Conservation (phyloP, 2,797 vertebrate genomes). For the Cyprinodon diabolis region DNA sequence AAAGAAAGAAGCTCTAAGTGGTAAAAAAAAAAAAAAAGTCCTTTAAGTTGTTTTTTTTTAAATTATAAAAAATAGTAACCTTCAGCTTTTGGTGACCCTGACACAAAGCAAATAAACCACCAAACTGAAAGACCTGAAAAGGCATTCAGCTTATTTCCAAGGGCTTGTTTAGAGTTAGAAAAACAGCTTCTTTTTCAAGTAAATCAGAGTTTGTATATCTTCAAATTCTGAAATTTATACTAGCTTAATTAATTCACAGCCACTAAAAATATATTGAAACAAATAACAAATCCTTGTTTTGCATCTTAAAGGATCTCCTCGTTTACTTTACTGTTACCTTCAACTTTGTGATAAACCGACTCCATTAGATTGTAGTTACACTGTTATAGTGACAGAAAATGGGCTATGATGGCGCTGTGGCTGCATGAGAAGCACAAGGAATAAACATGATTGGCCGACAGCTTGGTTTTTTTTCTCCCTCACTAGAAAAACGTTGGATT, state of each 20-base stretch:
- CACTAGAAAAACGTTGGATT: constrained; percentile 38
- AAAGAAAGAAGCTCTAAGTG: not conserved
- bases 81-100: constrained; percentile 63
- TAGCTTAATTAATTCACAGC: constrained; percentile 31
- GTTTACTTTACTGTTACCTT: constrained; percentile 61
- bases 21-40: constrained; percentile 14
- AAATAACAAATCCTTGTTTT: constrained; percentile 10
- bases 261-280: constrained; percentile 1
- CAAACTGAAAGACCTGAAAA: constrained; percentile 33
- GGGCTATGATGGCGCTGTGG: constrained; percentile 28
- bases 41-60: constrained; percentile 48
- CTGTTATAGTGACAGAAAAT: constrained; percentile 37
- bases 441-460: constrained; percentile 41
- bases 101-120: constrained; percentile 32
- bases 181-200: constrained; percentile 55
- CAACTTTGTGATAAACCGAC: constrained; percentile 49
- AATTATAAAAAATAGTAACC: constrained; percentile 43
- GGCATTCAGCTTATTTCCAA: constrained; percentile 68
- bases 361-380: constrained; percentile 50
- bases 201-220: constrained; percentile 46
- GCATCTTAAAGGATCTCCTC: constrained; percentile 32
- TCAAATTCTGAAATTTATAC: constrained; percentile 36
- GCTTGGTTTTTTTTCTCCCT: constrained; percentile 8
- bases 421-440: constrained; percentile 34
- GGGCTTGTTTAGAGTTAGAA: constrained; percentile 55